Evolutionary conservation across 2,888 invertebrate species (phyloP).

Genomic region (Pilophorus perplexus): DNA sequence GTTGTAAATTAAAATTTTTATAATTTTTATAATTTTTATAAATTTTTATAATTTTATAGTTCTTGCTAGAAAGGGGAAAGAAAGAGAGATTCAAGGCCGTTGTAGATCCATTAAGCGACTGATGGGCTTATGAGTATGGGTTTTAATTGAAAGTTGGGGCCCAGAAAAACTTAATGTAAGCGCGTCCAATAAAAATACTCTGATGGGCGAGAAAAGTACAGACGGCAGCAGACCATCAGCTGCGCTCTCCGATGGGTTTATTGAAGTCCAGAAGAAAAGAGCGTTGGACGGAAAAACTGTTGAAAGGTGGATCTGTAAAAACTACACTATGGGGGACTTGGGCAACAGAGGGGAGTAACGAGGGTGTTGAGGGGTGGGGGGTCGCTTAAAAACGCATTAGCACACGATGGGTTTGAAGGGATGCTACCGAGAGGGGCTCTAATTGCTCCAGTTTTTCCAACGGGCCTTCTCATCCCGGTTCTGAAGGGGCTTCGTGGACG

Average conservation of each 20-base stretch:
- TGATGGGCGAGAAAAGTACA: too few relatives aligned
- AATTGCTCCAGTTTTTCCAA: constrained; percentile 36
- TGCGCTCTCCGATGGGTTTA: constrained; percentile 1
- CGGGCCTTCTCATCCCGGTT: not conserved
- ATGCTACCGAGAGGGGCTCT: too few relatives aligned
- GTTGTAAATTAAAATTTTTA: too few relatives aligned
- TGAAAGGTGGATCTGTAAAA: too few relatives aligned
- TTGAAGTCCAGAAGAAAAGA: constrained; percentile 7
- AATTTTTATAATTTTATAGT: too few relatives aligned
- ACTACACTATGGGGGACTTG: too few relatives aligned
- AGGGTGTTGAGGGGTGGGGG: not conserved
- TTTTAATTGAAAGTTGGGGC: constrained; percentile 6
- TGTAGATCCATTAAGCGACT: not conserved
- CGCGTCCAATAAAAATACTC: too few relatives aligned
- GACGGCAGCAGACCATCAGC: not conserved
- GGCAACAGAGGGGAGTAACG: too few relatives aligned
- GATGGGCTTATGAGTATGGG: not conserved
- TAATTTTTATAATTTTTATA: too few relatives aligned
- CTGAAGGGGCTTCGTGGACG: not conserved
- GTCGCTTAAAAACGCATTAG: constrained; percentile 41
- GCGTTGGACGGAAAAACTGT: constrained; percentile 1
- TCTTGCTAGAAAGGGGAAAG: not conserved
- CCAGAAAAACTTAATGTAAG: too few relatives aligned
- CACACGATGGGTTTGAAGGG: constrained; percentile 29
- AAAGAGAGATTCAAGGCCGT: not conserved